phyloP scores from a whole-genome alignment of 2,113 vertebrate genomes.

The Pseudorasbora parva region DNA sequence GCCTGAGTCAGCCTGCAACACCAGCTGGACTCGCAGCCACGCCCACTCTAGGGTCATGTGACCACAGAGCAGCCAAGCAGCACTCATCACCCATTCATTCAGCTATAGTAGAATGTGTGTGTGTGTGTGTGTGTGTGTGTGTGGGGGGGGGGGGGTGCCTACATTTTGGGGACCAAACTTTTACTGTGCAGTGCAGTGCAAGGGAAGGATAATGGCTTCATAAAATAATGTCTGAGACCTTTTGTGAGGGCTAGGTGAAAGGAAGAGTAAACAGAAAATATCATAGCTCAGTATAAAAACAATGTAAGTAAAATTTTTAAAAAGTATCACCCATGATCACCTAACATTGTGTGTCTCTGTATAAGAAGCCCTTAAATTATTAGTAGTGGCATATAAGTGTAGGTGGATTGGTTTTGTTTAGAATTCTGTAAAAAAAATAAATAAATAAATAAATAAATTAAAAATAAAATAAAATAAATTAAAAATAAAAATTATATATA shows the following conservation, averaged over 20 bases:
- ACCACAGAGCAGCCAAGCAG: slow-evolving; percentile 64
- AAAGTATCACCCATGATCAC: no score
- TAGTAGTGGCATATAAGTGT: no score
- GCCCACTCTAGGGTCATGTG: slow-evolving; percentile 72
- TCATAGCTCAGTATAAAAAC: neutral
- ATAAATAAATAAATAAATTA: no score
- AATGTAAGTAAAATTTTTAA: neutral
- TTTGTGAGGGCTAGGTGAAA: neutral
- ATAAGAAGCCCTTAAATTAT: no score
- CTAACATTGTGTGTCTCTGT: no score
- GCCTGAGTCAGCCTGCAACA: slow-evolving; percentile 71
- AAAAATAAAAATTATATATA: no score
- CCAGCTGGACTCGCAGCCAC: slow-evolving; percentile 74
- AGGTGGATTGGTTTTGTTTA: no score
- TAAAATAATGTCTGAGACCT: neutral
- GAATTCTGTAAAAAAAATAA: no score
- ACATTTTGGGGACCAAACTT: neutral
- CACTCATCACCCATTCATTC: slow-evolving; percentile 74
- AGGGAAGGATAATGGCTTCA: neutral
- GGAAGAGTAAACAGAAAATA: neutral
- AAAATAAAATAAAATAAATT: no score
- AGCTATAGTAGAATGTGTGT: slow-evolving; percentile 66
- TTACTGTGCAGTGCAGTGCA: neutral
- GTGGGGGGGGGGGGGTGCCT: neutral
- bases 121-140: neutral